A percentile compares a stretch with the other conserved stretches of the same genome.
Conservation (phyloP, 2,888 invertebrate genomes). For the Ophion obscuratus region DNA sequence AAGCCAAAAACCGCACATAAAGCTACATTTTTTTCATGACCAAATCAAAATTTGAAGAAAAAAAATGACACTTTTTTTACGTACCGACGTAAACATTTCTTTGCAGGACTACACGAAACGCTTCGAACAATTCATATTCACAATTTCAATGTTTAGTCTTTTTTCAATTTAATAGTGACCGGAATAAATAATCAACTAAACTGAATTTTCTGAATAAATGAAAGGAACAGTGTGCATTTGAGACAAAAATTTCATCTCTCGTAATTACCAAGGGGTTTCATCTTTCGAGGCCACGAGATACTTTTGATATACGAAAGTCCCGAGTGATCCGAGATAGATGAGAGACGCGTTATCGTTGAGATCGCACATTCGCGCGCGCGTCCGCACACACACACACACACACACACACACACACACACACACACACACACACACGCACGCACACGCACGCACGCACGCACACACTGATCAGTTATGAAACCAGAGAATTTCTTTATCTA, state of each 20-base stretch:
- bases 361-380: background rate
- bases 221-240: background rate
- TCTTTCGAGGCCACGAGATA: slow-evolving; percentile 8
- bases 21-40: background rate
- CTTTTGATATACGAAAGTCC: slow-evolving; percentile 22
- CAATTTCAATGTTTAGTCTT: background rate
- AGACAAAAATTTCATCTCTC: background rate
- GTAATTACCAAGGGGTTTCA: background rate
- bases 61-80: slow-evolving; percentile 7
- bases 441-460: no score
- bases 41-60: background rate
- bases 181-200: background rate
- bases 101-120: background rate
- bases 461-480: background rate
- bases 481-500: slow-evolving; percentile 29
- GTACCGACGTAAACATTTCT: background rate
- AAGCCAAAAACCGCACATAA: background rate
- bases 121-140: no score
- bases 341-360: slow-evolving; percentile 26
- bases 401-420: background rate
- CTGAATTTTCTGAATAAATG: slow-evolving; percentile 7
- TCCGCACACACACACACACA: background rate
- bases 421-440: background rate
- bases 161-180: background rate
- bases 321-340: slow-evolving; percentile 55